Base-by-base conservation (phyloP, 2,888 invertebrate genomes). In the Megaustenia siamemsis region DNA sequence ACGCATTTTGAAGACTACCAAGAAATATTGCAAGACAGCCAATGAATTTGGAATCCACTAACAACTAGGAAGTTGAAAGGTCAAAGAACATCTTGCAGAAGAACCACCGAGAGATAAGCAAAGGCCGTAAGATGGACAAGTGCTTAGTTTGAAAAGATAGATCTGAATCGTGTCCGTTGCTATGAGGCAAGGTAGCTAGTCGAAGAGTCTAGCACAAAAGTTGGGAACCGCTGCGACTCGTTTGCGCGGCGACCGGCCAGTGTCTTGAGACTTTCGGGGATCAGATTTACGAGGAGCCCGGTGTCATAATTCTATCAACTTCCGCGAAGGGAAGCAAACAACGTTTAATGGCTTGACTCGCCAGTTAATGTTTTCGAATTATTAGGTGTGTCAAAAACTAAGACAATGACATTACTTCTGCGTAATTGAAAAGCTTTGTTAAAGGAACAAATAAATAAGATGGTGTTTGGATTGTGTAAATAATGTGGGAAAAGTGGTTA, bases 281-380 rank as follows among this genome's bases (percentile, higher is more conserved):
- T 45, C 43, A 43, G 80, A 80, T 80, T 80, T 80, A 80, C 69
- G 80, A 69, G 53, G 12, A 35, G 32, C n/a, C 53, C 40, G 8
- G 53, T 66, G 80, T 38, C 69, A 80, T 80, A 80, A 80, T 69
- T 80, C 80, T 78, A 66, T 66, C 78, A 78, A 40, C 60, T 78
- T 66, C 63, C 66, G 43, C 18, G 43, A 78, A 43, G 43, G 38
- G 60, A 40, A 28, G 18, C 28, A 3, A 24, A 18, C 60, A 10
- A n/a, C 43, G 18, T 35, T 40, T 40, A 43, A 43, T 56, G 35
- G 63, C 18, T 45, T 21, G 24, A 38, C 38, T 12, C 10, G n/a
- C 43, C 2, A 12, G 35, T 43, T 78, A 60, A 63, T 45, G 60
- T 40, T 78, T 66, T 63, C 43, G 45, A 78, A 78, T 60, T 78